A percentile compares a stretch with the other conserved stretches of the same genome.
Conservation (phyloP, 2,113 vertebrate species). For the Thermophis baileyi region DNA sequence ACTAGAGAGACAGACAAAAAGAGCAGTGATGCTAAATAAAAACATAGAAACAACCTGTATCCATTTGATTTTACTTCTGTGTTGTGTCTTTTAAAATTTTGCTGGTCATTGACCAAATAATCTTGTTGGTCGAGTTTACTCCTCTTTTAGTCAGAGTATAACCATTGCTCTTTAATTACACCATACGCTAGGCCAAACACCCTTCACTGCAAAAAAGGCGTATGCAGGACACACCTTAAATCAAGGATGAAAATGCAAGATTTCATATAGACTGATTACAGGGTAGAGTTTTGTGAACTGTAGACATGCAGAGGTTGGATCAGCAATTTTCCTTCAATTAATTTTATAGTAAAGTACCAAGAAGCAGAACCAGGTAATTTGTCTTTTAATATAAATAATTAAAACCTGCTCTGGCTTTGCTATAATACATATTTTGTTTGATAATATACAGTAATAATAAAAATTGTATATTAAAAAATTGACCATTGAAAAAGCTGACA, state of each 20-base stretch:
- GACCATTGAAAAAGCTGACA: background rate
- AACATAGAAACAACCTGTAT: background rate
- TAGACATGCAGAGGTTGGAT: background rate
- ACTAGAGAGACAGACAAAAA: background rate
- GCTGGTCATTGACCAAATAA: background rate
- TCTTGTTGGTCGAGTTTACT: background rate
- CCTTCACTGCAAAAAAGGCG: background rate
- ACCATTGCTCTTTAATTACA: background rate
- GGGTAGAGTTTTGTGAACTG: background rate
- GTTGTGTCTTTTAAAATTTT: background rate
- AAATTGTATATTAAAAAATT: background rate
- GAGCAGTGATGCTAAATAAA: background rate
- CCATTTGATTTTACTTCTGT: background rate
- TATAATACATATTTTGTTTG: constrained; percentile 22
- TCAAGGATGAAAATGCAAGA: background rate
- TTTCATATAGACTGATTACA: background rate
- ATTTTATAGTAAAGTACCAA: background rate
- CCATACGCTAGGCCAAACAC: background rate
- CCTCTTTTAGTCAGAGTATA: background rate
- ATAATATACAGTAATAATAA: background rate
- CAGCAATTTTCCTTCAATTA: background rate
- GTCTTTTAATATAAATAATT: constrained; percentile 24
- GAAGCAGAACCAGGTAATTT: background rate
- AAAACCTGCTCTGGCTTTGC: background rate
- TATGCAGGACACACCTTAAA: background rate